Evolutionary conservation across 2,797 vertebrate genomes (phyloP).

Genomic region (Novumbra hubbsi): DNA sequence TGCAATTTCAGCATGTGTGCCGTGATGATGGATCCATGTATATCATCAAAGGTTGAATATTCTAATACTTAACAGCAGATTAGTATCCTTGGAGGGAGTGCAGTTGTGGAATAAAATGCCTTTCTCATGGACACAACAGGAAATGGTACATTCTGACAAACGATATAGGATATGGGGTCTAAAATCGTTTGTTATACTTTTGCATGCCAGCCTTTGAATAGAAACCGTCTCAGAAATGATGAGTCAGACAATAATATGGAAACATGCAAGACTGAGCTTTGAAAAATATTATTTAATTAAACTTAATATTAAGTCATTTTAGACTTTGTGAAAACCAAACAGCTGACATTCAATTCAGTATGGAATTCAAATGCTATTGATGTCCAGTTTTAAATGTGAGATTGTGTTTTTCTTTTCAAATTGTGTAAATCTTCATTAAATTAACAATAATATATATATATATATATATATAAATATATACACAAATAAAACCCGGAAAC

Average conservation of each 20-base stretch:
- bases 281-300: slow-evolving; percentile 68
- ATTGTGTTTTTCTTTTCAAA: slow-evolving; percentile 24
- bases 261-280: slow-evolving; percentile 40
- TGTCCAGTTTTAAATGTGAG: slow-evolving; percentile 20
- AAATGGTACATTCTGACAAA: not conserved
- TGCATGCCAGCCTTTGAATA: not conserved
- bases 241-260: slow-evolving; percentile 2
- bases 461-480: slow-evolving; percentile 31
- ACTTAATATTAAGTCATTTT: slow-evolving; percentile 50
- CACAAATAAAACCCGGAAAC: slow-evolving; percentile 54
- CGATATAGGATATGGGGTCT: not conserved
- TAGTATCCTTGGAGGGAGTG: not conserved
- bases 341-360: slow-evolving; percentile 38
- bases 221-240: not conserved
- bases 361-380: slow-evolving; percentile 47
- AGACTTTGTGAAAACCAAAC: slow-evolving; percentile 50
- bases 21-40: too few relatives aligned
- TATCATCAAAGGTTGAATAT: not conserved
- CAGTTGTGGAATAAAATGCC: not conserved
- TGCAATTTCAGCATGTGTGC: too few relatives aligned
- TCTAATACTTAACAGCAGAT: not conserved
- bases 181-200: not conserved
- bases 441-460: slow-evolving; percentile 40
- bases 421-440: slow-evolving; percentile 24
- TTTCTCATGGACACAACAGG: not conserved